phyloP scores from a whole-genome alignment of 2,888 invertebrate genomes.

The Torymus texanus region DNA sequence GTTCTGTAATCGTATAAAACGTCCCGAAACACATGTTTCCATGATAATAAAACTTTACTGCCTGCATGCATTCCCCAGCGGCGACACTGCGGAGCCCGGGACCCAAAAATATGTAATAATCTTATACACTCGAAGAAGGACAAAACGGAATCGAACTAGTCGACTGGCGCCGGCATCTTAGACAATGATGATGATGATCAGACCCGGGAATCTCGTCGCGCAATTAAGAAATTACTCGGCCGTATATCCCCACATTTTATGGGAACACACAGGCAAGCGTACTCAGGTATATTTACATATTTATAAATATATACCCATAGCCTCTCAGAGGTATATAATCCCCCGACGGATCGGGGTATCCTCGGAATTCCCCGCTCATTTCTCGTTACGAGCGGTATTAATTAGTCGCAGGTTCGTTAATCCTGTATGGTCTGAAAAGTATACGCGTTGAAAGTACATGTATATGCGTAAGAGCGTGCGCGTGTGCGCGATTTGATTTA shows the following conservation, averaged over 20 bases:
- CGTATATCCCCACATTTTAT: slow-evolving; percentile 73
- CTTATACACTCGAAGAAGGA: slow-evolving; percentile 9
- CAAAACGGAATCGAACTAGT: not conserved
- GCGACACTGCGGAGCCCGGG: not conserved
- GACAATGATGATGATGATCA: not conserved
- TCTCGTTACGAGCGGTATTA: too few relatives aligned
- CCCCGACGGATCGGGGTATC: too few relatives aligned
- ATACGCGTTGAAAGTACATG: not conserved
- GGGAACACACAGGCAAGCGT: slow-evolving; percentile 53
- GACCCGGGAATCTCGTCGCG: not conserved
- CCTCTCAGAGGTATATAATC: not conserved
- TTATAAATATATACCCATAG: slow-evolving; percentile 58
- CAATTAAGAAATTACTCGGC: slow-evolving; percentile 62
- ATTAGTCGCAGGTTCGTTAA: too few relatives aligned
- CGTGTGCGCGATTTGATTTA: slow-evolving; percentile 59
- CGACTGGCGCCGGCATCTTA: slow-evolving; percentile 19
- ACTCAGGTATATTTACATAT: slow-evolving; percentile 69
- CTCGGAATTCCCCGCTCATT: too few relatives aligned
- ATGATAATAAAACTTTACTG: slow-evolving; percentile 51
- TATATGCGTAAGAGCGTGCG: not conserved
- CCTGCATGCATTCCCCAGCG: not conserved
- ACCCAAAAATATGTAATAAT: not conserved
- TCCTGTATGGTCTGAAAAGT: not conserved
- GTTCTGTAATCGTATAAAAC: slow-evolving; percentile 19
- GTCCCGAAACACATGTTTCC: slow-evolving; percentile 54